Evolutionary conservation across 1,140 invertebrate species (phyloP), one percentile per base, ranked within the genome.

Genomic region (Apis laboriosa): DNA sequence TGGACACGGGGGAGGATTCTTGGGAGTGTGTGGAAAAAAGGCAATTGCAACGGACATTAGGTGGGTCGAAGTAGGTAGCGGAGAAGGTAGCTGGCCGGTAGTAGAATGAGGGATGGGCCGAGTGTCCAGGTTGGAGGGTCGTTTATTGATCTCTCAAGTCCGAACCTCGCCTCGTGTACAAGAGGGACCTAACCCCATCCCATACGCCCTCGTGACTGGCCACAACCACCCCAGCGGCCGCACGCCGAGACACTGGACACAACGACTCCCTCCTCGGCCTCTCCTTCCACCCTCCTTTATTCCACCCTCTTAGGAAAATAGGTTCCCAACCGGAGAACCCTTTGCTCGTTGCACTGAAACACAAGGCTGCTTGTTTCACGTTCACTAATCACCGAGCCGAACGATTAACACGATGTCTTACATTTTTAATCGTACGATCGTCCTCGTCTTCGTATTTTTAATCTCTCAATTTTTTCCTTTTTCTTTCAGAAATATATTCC

Each of bases 111-210:
- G 87, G 90, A 87, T 89, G 90, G 89, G 90, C 89, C 88, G 90
- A 92, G 91, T 94, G 92, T 91, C 92, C 93, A 94, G 92, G 92
- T 93, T 92, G 92, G 93, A 93, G 93, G 93, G 92, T 93, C 93
- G 92, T 94, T 94, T 94, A 94, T 94, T 94, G 93, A 94, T 94
- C 93, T 94, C 93, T 94, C 93, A 94, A 94, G 93, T 94, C 92
- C 92, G 90, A 92, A 93, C 90, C 91, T 92, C 90, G 92, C 92
- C 89, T 92, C 91, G 86, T 89, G 90, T 92, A 93, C 92, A 93
- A 92, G 92, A 92, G 91, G 92, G 92, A 94, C 92, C 90, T 90
- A 93, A 91, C 91, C 90, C 90, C 91, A 92, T 91, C 89, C 92
- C 91, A 91, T 88, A 87, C 91, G 90, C 92, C 92, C 92, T 92